These are phyloP conservation scores for Laticauda colubrina DNA, from an alignment of 2,113 vertebrate genomes.

Conservation along the genomic window DNA sequence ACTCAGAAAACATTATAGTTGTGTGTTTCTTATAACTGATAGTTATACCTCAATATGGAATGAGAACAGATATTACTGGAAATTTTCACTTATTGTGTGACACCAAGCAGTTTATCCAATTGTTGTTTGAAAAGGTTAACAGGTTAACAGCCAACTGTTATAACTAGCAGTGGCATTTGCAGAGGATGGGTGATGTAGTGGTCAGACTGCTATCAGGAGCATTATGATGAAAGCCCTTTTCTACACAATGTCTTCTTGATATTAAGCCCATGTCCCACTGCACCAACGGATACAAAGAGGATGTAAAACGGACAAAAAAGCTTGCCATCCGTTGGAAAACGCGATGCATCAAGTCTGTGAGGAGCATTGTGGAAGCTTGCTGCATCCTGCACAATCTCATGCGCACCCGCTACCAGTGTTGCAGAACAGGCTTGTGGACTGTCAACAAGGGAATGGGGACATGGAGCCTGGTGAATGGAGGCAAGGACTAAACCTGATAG, in stretches of 20 bases:
- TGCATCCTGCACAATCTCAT: too few relatives aligned
- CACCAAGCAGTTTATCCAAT: neutral
- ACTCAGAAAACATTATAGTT: neutral
- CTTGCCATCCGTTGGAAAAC: too few relatives aligned
- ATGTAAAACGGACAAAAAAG: too few relatives aligned
- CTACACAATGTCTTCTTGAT: neutral
- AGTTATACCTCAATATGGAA: neutral
- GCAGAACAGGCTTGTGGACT: too few relatives aligned
- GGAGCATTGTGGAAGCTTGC: too few relatives aligned
- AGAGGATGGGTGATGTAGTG: neutral
- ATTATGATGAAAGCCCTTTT: neutral
- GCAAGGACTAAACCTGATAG: too few relatives aligned
- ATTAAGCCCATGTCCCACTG: neutral
- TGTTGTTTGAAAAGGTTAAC: neutral
- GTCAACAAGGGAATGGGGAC: too few relatives aligned
- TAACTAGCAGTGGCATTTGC: neutral
- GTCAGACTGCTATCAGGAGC: neutral
- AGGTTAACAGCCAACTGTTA: neutral
- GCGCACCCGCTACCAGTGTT: too few relatives aligned
- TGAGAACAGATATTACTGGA: neutral
- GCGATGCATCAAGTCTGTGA: too few relatives aligned
- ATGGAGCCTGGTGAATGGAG: too few relatives aligned
- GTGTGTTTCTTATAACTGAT: neutral
- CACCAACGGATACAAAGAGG: too few relatives aligned
- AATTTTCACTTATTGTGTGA: neutral